phyloP scores from a whole-genome alignment of 1,140 invertebrate genomes.

The Chrysopa pallens region DNA sequence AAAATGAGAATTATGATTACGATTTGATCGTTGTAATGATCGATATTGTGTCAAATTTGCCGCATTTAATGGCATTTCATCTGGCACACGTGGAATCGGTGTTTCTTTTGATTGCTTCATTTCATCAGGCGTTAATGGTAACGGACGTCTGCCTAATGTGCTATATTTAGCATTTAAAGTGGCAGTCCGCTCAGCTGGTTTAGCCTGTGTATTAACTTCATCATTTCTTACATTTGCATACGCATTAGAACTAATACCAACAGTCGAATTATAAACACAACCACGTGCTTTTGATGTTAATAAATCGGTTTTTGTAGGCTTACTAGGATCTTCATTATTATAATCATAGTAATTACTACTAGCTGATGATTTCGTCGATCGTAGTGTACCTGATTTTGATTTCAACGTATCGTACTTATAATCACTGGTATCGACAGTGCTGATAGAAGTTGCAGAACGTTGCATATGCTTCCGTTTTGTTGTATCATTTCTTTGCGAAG shows the following conservation, averaged over 20 bases:
- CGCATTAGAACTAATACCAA: background rate
- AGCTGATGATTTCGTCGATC: background rate
- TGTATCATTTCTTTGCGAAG: too few relatives aligned
- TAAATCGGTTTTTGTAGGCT: background rate
- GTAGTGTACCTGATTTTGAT: background rate
- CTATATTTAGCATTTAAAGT: conserved; percentile 21
- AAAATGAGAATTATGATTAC: conserved; percentile 15
- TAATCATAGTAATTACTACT: background rate
- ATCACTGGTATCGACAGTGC: conserved; percentile 14
- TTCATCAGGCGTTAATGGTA: conserved; percentile 22
- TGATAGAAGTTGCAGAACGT: conserved; percentile 21
- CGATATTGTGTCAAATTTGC: conserved; percentile 14
- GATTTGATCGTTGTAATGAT: conserved; percentile 17
- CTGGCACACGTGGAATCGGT: conserved; percentile 18
- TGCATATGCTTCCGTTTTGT: too few relatives aligned
- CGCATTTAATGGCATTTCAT: conserved; percentile 20
- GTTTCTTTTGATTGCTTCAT: conserved; percentile 18
- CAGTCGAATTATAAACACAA: background rate
- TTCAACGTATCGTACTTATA: background rate
- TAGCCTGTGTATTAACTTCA: background rate
- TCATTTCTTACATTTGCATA: background rate
- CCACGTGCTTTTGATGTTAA: background rate
- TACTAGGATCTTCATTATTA: background rate
- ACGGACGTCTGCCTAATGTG: conserved; percentile 19
- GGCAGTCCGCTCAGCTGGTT: conserved; percentile 10